Conservation (phyloP, 2,797 vertebrate genomes). For the Hemibagrus guttatus region DNA sequence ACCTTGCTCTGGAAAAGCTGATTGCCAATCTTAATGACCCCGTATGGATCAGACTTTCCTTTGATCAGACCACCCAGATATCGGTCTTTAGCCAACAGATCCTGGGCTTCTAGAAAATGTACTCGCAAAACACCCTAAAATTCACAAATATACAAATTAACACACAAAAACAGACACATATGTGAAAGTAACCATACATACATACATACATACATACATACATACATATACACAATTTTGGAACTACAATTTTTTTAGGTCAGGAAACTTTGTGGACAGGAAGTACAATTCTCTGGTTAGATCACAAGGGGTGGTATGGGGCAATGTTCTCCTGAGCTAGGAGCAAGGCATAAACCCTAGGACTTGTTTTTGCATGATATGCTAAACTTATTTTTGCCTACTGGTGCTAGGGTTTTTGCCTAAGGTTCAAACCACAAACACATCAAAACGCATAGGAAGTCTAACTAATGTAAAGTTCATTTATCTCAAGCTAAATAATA, state of each 20-base stretch:
- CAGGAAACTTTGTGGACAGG: not conserved
- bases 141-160: not conserved
- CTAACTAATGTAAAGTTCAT: not conserved
- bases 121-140: conserved; percentile 86
- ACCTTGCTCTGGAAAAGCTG: conserved; percentile 89
- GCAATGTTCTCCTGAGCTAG: not conserved
- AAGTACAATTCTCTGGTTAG: not conserved
- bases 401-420: not conserved
- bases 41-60: conserved; percentile 96
- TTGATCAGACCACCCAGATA: conserved; percentile 90
- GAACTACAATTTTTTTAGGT: not conserved
- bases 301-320: not conserved
- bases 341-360: not conserved
- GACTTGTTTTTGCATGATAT: conserved; percentile 2
- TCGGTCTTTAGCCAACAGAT: conserved; percentile 88
- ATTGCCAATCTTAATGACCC: conserved; percentile 83
- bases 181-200: not conserved
- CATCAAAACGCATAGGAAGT: not conserved
- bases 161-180: not conserved
- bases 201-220: not conserved
- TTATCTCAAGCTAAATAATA: not conserved
- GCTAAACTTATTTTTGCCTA: not conserved
- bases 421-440: not conserved
- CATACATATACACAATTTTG: not conserved
- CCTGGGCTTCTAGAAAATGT: conserved; percentile 91